phyloP scores from a whole-genome alignment of 1,140 invertebrate species.

The Diuraphis noxia region DNA sequence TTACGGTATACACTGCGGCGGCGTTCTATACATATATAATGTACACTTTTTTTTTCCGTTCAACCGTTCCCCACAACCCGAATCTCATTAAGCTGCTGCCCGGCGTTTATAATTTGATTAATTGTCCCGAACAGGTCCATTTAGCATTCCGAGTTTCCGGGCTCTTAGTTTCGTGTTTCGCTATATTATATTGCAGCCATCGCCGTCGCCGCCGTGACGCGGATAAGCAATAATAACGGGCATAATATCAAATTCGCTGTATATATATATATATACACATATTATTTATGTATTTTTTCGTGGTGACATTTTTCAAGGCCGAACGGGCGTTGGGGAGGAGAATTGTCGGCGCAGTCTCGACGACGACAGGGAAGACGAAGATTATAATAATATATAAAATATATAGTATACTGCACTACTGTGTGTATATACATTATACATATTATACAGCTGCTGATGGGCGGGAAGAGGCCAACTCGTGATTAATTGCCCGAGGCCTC shows the following conservation, averaged over 20 bases:
- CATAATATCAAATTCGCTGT: neutral
- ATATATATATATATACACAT: neutral
- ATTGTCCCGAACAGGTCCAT: slow-evolving; percentile 6
- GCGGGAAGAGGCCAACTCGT: neutral
- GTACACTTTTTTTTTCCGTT: neutral
- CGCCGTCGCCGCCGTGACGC: neutral
- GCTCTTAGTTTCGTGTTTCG: neutral
- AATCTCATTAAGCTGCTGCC: neutral
- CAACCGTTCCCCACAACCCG: neutral
- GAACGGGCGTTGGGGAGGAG: neutral
- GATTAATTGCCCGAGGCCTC: neutral
- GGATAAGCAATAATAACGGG: slow-evolving; percentile 1
- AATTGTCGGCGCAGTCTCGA: neutral
- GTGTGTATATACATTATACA: neutral
- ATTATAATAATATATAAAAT: slow-evolving; percentile 5
- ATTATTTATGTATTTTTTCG: neutral
- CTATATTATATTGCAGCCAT: neutral
- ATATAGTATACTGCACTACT: no score
- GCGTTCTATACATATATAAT: neutral
- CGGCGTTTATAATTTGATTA: slow-evolving; percentile 30
- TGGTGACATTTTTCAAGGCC: neutral
- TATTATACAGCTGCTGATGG: neutral
- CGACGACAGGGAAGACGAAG: neutral
- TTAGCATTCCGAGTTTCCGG: neutral
- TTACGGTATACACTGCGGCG: neutral